Conservation (phyloP, 2,888 invertebrate species). For the Patella ulyssiponensis region DNA sequence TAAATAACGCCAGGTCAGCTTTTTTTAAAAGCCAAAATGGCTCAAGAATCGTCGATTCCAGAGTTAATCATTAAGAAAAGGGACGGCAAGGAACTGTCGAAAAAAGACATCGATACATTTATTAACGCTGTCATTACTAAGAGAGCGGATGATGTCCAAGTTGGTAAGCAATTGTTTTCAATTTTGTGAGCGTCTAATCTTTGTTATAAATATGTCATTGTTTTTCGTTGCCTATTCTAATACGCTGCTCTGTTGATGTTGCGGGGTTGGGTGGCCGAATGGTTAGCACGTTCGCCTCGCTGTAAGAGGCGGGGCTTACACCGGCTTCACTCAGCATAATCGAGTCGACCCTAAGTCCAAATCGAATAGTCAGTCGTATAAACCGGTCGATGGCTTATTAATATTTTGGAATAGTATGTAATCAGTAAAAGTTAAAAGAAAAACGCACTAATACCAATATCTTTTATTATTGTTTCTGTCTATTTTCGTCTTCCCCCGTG, state of each 20-base stretch:
- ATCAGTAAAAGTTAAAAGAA: too few species aligned
- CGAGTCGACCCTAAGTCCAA: too few species aligned
- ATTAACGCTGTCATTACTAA: constrained; percentile 56
- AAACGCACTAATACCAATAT: too few species aligned
- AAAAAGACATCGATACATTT: constrained; percentile 66
- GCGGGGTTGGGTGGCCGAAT: neutral
- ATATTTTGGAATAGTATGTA: too few species aligned
- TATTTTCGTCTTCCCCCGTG: too few species aligned
- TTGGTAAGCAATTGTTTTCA: constrained; percentile 56
- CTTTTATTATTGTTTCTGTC: too few species aligned
- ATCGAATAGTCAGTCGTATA: too few species aligned
- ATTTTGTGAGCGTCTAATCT: neutral
- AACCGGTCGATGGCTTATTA: too few species aligned
- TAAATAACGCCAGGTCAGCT: too few species aligned
- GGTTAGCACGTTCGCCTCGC: neutral
- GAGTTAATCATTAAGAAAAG: constrained; percentile 68
- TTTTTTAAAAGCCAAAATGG: neutral
- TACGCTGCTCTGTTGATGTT: neutral
- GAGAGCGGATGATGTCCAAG: constrained; percentile 67
- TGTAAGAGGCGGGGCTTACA: too few species aligned
- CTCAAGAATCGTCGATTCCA: constrained; percentile 29
- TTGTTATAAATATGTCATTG: neutral
- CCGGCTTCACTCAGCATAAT: too few species aligned
- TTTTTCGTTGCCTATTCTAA: neutral
- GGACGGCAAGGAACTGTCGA: constrained; percentile 57